Evolutionary conservation across 2,113 vertebrate species (phyloP).

Genomic region (Tupaia chinensis): DNA sequence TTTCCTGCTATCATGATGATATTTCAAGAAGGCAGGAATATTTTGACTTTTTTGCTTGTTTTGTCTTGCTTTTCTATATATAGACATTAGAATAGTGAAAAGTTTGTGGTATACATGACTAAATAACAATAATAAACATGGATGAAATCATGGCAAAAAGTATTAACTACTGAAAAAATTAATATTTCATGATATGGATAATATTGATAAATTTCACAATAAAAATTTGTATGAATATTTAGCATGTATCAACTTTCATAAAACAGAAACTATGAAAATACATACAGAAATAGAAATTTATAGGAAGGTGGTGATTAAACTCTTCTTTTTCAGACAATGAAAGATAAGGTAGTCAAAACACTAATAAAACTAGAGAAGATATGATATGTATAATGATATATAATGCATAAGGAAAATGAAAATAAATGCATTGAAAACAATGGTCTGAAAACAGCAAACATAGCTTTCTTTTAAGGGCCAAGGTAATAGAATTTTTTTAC

Average conservation of each 20-base stretch:
- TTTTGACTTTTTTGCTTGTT: not conserved
- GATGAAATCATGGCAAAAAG: not conserved
- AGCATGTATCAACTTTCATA: not conserved
- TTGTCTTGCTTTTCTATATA: not conserved
- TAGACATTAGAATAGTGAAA: not conserved
- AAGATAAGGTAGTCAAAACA: not conserved
- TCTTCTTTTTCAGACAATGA: not conserved
- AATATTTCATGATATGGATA: not conserved
- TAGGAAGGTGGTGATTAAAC: not conserved
- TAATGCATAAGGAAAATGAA: not conserved
- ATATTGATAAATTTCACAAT: not conserved
- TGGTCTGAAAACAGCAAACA: not conserved
- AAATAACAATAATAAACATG: not conserved
- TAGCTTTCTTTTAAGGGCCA: not conserved
- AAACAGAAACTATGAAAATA: not conserved
- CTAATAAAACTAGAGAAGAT: not conserved
- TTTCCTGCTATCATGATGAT: not conserved
- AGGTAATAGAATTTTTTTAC: not conserved
- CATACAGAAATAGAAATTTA: not conserved
- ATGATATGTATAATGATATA: not conserved
- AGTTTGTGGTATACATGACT: not conserved
- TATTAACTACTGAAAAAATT: not conserved
- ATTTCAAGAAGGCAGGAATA: not conserved
- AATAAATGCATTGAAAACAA: not conserved
- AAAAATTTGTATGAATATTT: not conserved